Conservation (phyloP, 2,797 vertebrate genomes). For the Parauchenoglanis ngamensis region DNA sequence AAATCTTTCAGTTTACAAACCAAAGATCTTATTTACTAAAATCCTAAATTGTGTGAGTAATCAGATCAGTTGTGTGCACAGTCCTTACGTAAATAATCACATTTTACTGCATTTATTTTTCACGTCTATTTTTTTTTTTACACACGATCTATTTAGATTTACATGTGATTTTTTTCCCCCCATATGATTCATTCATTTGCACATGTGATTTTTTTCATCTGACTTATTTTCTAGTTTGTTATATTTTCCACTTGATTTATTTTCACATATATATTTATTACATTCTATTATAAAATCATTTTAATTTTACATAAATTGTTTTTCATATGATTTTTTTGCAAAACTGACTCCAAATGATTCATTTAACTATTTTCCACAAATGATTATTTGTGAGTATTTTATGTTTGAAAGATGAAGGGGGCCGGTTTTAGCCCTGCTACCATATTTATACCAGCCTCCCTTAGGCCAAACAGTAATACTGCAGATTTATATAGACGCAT, state of each 20-base stretch:
- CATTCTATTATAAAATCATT: too few species aligned
- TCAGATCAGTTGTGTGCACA: not conserved
- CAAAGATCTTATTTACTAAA: not conserved
- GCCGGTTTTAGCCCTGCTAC: not conserved
- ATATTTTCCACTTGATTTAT: too few species aligned
- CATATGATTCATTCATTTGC: not conserved
- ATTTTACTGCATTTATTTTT: not conserved
- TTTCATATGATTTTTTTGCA: not conserved
- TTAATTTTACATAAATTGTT: too few species aligned
- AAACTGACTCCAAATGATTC: not conserved
- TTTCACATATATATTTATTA: too few species aligned
- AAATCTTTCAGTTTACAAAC: too few species aligned
- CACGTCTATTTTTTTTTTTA: not conserved
- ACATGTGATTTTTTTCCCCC: too few species aligned
- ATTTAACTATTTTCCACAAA: not conserved
- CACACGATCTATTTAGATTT: not conserved
- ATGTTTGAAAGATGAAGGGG: not conserved
- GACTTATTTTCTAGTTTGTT: too few species aligned
- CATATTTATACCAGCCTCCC: not conserved
- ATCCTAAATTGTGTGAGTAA: not conserved
- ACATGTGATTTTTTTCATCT: not conserved
- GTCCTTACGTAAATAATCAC: not conserved
- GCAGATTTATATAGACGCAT: not conserved
- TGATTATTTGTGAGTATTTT: not conserved
- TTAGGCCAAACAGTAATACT: not conserved